These are phyloP conservation scores for Drosophila cognata DNA, from an alignment of 2,888 invertebrate genomes.

Conservation along the genomic window DNA sequence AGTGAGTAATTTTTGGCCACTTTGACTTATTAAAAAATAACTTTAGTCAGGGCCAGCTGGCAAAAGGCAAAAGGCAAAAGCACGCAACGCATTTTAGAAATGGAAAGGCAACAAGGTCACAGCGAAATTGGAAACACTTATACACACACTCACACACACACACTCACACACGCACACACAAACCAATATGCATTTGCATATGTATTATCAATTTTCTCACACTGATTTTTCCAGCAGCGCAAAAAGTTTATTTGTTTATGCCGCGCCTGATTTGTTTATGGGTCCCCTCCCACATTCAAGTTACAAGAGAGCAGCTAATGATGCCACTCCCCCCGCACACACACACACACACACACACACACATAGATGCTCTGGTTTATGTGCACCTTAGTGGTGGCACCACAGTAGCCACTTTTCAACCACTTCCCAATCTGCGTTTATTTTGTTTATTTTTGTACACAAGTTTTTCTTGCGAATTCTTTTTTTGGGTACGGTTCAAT, in stretches of 20 bases:
- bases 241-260: conserved; percentile 68
- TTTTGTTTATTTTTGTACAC: conserved; percentile 57
- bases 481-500: conserved; percentile 25
- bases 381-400: conserved; percentile 22
- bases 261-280: conserved; percentile 76
- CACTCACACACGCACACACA: background rate
- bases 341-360: background rate
- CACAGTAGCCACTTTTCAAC: conserved; percentile 26
- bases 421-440: conserved; percentile 40
- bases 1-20: conserved; percentile 30
- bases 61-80: conserved; percentile 28
- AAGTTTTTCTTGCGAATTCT: conserved; percentile 63
- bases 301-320: conserved; percentile 40
- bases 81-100: conserved; percentile 55
- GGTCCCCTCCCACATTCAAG: conserved; percentile 21
- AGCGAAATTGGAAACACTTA: conserved; percentile 8
- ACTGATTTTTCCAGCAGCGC: conserved; percentile 61
- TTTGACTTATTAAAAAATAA: conserved; percentile 52
- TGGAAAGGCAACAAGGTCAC: conserved; percentile 50
- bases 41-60: conserved; percentile 6
- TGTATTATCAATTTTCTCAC: conserved; percentile 57
- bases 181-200: background rate
- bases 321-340: conserved; percentile 45
- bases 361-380: background rate
- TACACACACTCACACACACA: background rate